Evolutionary conservation across 2,888 invertebrate genomes (phyloP).

Genomic region (Xestia ashworthii): DNA sequence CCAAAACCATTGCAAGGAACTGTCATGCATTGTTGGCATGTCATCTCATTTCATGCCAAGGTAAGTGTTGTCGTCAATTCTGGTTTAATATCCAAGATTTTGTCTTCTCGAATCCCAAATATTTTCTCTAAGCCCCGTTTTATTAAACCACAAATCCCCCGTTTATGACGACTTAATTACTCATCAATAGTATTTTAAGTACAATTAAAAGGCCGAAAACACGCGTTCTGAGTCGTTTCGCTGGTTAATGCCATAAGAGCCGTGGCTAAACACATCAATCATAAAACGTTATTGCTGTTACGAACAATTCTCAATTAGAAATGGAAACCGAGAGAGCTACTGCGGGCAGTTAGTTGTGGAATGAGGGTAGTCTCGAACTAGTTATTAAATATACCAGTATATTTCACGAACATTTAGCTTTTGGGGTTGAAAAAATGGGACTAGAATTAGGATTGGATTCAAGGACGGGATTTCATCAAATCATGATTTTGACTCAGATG

Average conservation of each 20-base stretch:
- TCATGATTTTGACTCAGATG: background rate
- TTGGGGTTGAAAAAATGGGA: background rate
- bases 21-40: constrained; percentile 45
- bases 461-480: constrained; percentile 1
- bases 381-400: constrained; percentile 3
- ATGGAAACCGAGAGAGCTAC: constrained; percentile 57
- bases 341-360: constrained; percentile 26
- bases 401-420: background rate
- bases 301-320: constrained; percentile 78
- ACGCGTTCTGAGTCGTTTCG: constrained; percentile 76
- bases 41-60: constrained; percentile 44
- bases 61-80: constrained; percentile 31
- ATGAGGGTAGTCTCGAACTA: constrained; percentile 22
- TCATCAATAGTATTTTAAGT: constrained; percentile 72
- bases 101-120: constrained; percentile 16
- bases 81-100: constrained; percentile 21
- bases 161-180: constrained; percentile 65
- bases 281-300: constrained; percentile 80
- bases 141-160: constrained; percentile 53
- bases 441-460: background rate
- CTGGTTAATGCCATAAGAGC: constrained; percentile 75
- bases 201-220: constrained; percentile 79
- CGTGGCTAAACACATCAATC: constrained; percentile 82
- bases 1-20: constrained; percentile 51
- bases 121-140: constrained; percentile 31